Percentiles rank a stretch among this genome's conserved stretches.
These are phyloP conservation scores for Nephrotoma guestfalica DNA, from an alignment of 2,888 invertebrate genomes.

Conservation along the genomic window DNA sequence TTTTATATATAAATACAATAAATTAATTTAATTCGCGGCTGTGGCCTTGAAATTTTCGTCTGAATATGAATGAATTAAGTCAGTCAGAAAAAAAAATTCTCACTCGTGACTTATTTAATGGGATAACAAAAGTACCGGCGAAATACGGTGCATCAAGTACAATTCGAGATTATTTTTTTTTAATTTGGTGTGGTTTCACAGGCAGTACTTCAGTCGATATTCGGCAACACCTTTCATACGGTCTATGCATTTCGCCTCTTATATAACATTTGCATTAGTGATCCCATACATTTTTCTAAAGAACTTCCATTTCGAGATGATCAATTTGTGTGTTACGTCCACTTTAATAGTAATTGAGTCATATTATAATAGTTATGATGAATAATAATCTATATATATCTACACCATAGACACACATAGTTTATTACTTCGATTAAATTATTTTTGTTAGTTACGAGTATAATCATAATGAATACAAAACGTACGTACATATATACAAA, in stretches of 20 bases:
- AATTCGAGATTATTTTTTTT: no score
- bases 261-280: background rate
- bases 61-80: background rate
- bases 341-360: background rate
- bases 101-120: background rate
- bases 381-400: background rate
- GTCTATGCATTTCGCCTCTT: background rate
- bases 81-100: background rate
- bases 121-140: background rate
- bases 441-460: background rate
- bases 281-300: background rate
- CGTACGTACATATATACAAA: background rate
- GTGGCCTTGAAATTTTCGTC: background rate
- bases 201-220: background rate
- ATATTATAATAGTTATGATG: background rate
- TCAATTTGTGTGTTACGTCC: background rate
- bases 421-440: background rate
- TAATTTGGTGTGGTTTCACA: background rate
- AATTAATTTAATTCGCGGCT: background rate
- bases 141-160: background rate
- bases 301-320: background rate
- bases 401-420: no score
- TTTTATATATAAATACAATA: background rate
- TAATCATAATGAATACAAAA: background rate
- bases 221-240: background rate